phyloP scores from a whole-genome alignment of 2,113 vertebrate species.

The Saimiri boliviensis region DNA sequence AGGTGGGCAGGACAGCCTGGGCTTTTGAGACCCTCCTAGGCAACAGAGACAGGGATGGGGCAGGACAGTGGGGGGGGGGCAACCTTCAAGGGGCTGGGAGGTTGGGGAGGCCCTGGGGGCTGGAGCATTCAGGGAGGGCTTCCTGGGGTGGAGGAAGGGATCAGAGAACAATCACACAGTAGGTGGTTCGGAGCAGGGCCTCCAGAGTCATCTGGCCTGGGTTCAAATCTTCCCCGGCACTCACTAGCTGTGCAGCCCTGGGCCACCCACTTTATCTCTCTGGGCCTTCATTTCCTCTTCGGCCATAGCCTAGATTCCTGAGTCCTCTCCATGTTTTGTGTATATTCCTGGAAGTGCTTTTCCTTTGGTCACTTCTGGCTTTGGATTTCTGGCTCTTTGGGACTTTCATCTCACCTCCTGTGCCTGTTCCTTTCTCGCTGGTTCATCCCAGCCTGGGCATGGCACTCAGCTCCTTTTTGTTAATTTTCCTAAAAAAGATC shows the following conservation, averaged over 20 bases:
- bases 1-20: not conserved
- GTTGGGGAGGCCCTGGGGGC: not conserved
- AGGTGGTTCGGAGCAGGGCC: not conserved
- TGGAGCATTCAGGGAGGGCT: not conserved
- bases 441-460: not conserved
- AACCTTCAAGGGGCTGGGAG: not conserved
- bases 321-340: not conserved
- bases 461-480: not conserved
- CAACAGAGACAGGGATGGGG: not conserved
- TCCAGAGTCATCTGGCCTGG: not conserved
- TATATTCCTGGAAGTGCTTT: not conserved
- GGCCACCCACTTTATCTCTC: not conserved
- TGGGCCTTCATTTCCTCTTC: not conserved
- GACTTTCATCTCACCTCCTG: not conserved
- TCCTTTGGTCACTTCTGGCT: not conserved
- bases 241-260: not conserved
- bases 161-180: not conserved
- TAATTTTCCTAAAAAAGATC: not conserved
- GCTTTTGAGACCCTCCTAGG: not conserved
- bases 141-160: not conserved
- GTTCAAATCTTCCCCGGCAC: not conserved
- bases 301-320: not conserved
- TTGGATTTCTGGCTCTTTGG: not conserved
- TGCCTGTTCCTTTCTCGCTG: not conserved
- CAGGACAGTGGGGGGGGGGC: rapidly evolving